Evolutionary conservation across 2,113 vertebrate genomes (phyloP).

Genomic region (Notarius quadriscutis): DNA sequence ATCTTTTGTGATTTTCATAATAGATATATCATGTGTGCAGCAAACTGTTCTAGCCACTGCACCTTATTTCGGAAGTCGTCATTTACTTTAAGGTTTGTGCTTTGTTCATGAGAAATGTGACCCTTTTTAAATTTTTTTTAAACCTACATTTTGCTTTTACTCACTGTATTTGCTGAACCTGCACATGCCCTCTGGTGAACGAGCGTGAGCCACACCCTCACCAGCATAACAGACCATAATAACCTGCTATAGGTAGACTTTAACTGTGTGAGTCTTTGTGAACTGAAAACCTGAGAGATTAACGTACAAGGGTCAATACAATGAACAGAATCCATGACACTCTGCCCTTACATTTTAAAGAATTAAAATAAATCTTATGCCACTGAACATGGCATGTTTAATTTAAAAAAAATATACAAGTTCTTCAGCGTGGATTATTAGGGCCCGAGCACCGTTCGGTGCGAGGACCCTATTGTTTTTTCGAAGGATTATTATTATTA

Average conservation of each 20-base stretch:
- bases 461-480: no score
- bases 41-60: not conserved
- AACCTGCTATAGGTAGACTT: not conserved
- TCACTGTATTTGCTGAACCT: not conserved
- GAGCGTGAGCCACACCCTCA: constrained; percentile 1
- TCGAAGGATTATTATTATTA: no score
- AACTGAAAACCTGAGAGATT: not conserved
- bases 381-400: not conserved
- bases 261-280: not conserved
- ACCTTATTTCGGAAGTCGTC: not conserved
- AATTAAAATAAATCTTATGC: not conserved
- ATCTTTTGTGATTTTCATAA: not conserved
- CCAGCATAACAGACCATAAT: not conserved
- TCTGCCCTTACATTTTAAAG: not conserved
- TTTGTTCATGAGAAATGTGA: not conserved
- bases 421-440: not conserved
- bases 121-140: not conserved
- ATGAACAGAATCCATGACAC: not conserved
- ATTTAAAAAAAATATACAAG: not conserved
- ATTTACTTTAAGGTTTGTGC: not conserved
- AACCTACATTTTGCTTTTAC: not conserved
- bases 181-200: not conserved
- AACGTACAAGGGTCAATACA: not conserved
- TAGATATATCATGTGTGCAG: not conserved
- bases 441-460: no score